Base-by-base conservation (phyloP, 2,888 invertebrate genomes). In the Bellardia bayeri region DNA sequence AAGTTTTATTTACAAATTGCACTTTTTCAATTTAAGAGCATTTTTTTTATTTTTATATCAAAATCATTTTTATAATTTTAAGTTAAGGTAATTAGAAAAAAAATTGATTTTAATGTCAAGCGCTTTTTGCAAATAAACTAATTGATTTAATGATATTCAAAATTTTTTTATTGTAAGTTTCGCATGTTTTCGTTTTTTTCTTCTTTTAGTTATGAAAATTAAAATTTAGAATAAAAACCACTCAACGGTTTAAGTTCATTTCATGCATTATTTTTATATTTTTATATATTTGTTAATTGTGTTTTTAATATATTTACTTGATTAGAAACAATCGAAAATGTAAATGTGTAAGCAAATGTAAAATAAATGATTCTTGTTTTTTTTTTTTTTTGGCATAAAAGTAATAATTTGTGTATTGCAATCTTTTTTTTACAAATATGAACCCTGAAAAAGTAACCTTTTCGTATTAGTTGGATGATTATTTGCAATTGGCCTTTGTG, bases 401-500 rank as follows among this genome's bases (percentile, higher is more conserved):
- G 63, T 69, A 82, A 30, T 23, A 61, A 69, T 68, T 66, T 82
- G 63, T 86, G 63, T 83, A 71, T 80, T 66, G 30, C 64, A 83
- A 83, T 82, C 74, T 69, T 69, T 75, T 33, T 82, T 82, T 42
- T 83, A 63, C 16, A 82, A 75, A 66, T 72, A 71, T 71, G 49
- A 78, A 51, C 14, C 51, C 37, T 58, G 66, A 68, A 84, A 83
- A 91, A 91, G 89, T 91, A 91, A 92, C 91, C 90, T 92, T 92
- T 92, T 90, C 89, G 91, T 91, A 92, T 93, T 93, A 93, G 93
- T 93, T 93, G 92, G 93, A 93, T 93, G 93, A 93, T 93, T 93
- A 93, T 93, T 93, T 93, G 93, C 93, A 93, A 93, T 93, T 93
- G 93, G 93, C 93, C 93, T 93, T 93, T 93, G 93, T 93, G 93